Base-by-base conservation (phyloP, 2,797 vertebrate species). In the Rallus crepitans region DNA sequence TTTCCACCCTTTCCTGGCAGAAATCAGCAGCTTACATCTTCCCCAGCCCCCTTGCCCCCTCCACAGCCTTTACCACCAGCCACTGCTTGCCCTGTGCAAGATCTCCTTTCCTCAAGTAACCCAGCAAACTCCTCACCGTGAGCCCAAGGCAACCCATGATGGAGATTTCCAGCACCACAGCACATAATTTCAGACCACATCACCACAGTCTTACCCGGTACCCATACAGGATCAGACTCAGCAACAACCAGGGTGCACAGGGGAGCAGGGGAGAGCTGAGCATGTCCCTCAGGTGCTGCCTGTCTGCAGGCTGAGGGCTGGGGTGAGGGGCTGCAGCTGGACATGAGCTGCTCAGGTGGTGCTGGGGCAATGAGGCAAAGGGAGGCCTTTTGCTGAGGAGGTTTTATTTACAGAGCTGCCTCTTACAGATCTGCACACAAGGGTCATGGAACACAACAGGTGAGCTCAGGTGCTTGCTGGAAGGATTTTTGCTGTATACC, bases 211-310 rank as follows among this genome's bases (percentile, higher is more conserved):
- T 68, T 89, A 94, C 71, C 89, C 82, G 47, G 13, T 8, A 11
- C 12, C 3, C 6, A 2, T 0, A 1, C 0, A 0, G 56, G 30
- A 75, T 6, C 19, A 40, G 60, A 21, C 20, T 56, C 52, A 82
- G 28, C 18, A 23, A 19, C 30, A 77, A 25, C 7, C 6, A 0
- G 6, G 7, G 7, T 2, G 5, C 8, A 7, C 0, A 0, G 4
- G 0, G 4, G n/a, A 87, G 17, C 31, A 50, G 12, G 5, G 1
- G 2, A 11, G 27, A 86, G 15, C 9, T 50, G 57, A 71, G 37
- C 40, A 28, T 3, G 11, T 15, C 27, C 69, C 57, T 68, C 56
- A 77, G 82, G 63, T 66, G 52, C 42, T 86, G 35, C 60, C 15
- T 25, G 37, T 28, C 50, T 88, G 37, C 39, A 64, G 42, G 42